Conservation (phyloP, 2,888 invertebrate genomes). For the Melanostoma mellinum region DNA sequence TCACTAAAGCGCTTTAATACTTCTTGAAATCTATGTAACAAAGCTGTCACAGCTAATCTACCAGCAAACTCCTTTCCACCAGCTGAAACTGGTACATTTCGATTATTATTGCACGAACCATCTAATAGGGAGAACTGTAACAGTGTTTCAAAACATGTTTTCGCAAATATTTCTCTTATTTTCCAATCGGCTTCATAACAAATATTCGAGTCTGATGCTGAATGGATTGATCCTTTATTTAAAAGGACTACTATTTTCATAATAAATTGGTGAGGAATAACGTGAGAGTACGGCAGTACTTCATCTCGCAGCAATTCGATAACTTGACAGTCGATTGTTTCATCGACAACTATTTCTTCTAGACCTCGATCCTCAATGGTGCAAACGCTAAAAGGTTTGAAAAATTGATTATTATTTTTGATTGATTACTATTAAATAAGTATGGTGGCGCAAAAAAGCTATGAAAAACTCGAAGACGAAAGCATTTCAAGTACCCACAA, state of each 20-base stretch:
- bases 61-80: constrained; percentile 85
- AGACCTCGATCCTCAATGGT: constrained; percentile 84
- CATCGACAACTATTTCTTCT: constrained; percentile 86
- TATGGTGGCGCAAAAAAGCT: neutral
- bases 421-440: neutral
- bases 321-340: constrained; percentile 91
- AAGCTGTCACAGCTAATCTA: constrained; percentile 93
- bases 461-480: too few species aligned
- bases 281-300: constrained; percentile 90
- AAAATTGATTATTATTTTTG: neutral
- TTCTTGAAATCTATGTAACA: constrained; percentile 95
- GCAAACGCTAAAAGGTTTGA: constrained; percentile 80
- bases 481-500: too few species aligned
- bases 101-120: constrained; percentile 84
- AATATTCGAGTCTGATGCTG: constrained; percentile 86
- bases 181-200: constrained; percentile 90
- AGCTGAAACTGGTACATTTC: constrained; percentile 74
- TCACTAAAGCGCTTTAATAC: constrained; percentile 94
- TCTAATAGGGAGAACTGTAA: constrained; percentile 95
- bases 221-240: constrained; percentile 93
- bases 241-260: constrained; percentile 91
- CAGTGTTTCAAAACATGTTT: constrained; percentile 97
- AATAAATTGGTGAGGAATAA: constrained; percentile 91
- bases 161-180: constrained; percentile 96
- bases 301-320: constrained; percentile 91